These are phyloP conservation scores for Elgonia sp. DNA, from an alignment of 2,888 invertebrate species.

Conservation along the genomic window DNA sequence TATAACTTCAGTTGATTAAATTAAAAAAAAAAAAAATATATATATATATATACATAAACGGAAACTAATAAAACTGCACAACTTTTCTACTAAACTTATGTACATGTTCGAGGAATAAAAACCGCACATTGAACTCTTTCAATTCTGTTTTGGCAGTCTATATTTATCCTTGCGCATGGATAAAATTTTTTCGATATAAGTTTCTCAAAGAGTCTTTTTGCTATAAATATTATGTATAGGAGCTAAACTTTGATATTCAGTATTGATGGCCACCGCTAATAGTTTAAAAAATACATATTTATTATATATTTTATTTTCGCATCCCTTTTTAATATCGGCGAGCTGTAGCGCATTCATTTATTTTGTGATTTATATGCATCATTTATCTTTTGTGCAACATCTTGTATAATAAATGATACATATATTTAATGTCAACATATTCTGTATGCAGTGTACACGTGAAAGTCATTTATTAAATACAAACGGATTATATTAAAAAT, in stretches of 20 bases:
- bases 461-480: constrained; percentile 39
- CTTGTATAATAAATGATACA: constrained; percentile 47
- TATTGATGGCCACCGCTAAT: constrained; percentile 3
- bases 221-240: constrained; percentile 48
- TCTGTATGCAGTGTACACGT: constrained; percentile 18
- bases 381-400: constrained; percentile 41
- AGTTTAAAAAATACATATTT: constrained; percentile 35
- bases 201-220: constrained; percentile 36
- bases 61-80: constrained; percentile 28
- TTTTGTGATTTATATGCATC: constrained; percentile 38
- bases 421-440: constrained; percentile 36
- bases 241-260: constrained; percentile 42
- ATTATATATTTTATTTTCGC: constrained; percentile 29
- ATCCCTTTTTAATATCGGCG: constrained; percentile 4
- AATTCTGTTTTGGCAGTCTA: constrained; percentile 38
- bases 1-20: too few relatives aligned
- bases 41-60: constrained; percentile 8
- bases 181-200: constrained; percentile 44
- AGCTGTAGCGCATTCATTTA: constrained; percentile 21
- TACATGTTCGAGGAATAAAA: constrained; percentile 23
- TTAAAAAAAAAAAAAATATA: too few relatives aligned
- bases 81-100: constrained; percentile 23
- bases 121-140: constrained; percentile 44
- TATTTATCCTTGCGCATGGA: constrained; percentile 44
- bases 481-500: constrained; percentile 48